Evolutionary conservation across 2,888 invertebrate genomes (phyloP).

Genomic region (Sphaeridia pumilis): DNA sequence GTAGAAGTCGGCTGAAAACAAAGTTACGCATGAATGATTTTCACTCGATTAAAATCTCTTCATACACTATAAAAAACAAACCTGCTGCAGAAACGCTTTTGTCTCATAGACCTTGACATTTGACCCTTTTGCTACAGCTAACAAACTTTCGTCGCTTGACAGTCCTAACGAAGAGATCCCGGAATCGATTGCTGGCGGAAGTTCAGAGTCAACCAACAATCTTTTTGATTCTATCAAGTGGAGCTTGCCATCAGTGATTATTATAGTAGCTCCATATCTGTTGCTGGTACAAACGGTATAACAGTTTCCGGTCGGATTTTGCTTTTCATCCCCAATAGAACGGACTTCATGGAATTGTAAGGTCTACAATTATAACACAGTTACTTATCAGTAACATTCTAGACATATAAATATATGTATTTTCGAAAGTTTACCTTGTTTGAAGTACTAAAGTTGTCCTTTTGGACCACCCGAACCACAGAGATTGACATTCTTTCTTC

Average conservation of each 20-base stretch:
- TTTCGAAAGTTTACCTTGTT: not conserved
- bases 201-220: not conserved
- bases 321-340: not conserved
- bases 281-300: conserved; percentile 5
- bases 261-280: conserved; percentile 7
- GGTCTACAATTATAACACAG: not conserved
- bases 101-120: conserved; percentile 11
- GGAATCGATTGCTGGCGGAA: conserved; percentile 3
- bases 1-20: not conserved
- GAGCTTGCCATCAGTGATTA: conserved; percentile 6
- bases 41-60: too few species aligned
- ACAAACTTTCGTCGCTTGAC: conserved; percentile 7
- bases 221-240: conserved; percentile 3
- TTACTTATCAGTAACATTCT: too few species aligned
- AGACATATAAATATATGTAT: too few species aligned
- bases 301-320: not conserved
- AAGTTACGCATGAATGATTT: not conserved
- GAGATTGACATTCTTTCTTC: too few species aligned
- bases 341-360: conserved; percentile 7
- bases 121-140: conserved; percentile 7
- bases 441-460: not conserved
- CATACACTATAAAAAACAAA: too few species aligned
- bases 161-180: conserved; percentile 1
- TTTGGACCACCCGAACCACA: not conserved
- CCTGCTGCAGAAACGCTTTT: conserved; percentile 9